Conservation (phyloP, 2,113 vertebrate genomes). For the Crotalus horridus region DNA sequence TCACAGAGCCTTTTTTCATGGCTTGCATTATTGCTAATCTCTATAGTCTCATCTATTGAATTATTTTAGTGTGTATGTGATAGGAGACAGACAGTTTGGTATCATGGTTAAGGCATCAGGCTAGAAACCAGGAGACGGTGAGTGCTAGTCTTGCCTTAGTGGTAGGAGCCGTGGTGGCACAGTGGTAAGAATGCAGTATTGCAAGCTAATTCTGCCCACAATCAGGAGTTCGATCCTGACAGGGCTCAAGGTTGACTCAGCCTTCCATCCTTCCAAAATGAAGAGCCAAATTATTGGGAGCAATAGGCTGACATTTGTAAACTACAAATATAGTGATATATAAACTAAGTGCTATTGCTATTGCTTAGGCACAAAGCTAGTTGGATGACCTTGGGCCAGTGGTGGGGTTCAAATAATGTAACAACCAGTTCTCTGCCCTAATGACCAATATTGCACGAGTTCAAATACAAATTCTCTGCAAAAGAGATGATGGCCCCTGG, state of each 20-base stretch:
- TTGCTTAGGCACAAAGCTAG: not conserved
- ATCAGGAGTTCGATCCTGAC: not conserved
- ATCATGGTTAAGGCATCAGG: not conserved
- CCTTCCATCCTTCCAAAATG: not conserved
- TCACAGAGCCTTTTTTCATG: conserved; percentile 21
- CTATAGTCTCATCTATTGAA: not conserved
- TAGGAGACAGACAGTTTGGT: not conserved
- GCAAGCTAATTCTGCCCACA: not conserved
- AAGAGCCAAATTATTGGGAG: not conserved
- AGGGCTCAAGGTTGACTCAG: not conserved
- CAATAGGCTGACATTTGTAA: not conserved
- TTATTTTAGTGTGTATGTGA: not conserved
- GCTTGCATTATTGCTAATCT: conserved; percentile 6
- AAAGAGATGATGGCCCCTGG: too few species aligned
- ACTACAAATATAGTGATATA: not conserved
- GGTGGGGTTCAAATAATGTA: too few species aligned
- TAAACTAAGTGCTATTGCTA: not conserved
- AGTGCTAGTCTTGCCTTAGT: not conserved
- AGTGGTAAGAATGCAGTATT: not conserved
- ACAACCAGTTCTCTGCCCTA: too few species aligned
- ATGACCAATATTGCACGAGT: too few species aligned
- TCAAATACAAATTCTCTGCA: too few species aligned
- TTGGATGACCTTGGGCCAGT: too few species aligned
- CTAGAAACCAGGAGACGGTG: not conserved
- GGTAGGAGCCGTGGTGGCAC: not conserved